These are phyloP conservation scores for Philereme transversata DNA, from an alignment of 2,888 invertebrate species.

Conservation along the genomic window DNA sequence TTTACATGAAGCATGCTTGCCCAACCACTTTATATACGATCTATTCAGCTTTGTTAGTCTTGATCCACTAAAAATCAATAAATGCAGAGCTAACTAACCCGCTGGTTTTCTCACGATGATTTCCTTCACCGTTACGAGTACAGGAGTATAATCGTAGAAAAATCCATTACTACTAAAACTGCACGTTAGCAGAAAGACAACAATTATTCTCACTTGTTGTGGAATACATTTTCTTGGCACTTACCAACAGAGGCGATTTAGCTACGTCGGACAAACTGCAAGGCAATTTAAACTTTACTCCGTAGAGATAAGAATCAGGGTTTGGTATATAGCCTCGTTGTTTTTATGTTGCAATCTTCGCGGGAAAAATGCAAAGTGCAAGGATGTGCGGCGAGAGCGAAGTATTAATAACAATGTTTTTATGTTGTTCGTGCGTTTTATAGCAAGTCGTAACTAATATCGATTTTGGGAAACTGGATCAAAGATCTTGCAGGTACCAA, in stretches of 20 bases:
- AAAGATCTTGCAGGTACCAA: too few relatives aligned
- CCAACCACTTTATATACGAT: too few relatives aligned
- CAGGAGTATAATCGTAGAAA: slow-evolving; percentile 32
- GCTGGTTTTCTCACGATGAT: too few relatives aligned
- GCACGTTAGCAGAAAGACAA: slow-evolving; percentile 58
- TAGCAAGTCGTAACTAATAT: too few relatives aligned
- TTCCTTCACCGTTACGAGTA: too few relatives aligned
- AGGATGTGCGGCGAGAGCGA: slow-evolving; percentile 58
- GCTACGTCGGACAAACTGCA: slow-evolving; percentile 61
- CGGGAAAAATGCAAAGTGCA: slow-evolving; percentile 68
- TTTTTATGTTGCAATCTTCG: slow-evolving; percentile 57
- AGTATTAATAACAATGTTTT: slow-evolving; percentile 52
- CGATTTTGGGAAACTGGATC: too few relatives aligned
- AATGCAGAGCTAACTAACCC: too few relatives aligned
- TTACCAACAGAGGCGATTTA: slow-evolving; percentile 77
- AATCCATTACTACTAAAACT: slow-evolving; percentile 61
- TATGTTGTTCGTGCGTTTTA: too few relatives aligned
- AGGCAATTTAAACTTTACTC: slow-evolving; percentile 63
- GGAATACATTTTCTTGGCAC: slow-evolving; percentile 78
- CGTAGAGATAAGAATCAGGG: slow-evolving; percentile 46
- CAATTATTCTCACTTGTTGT: slow-evolving; percentile 79
- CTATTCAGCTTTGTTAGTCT: too few relatives aligned
- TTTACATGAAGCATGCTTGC: too few relatives aligned
- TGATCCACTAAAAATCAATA: too few relatives aligned
- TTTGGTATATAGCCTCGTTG: slow-evolving; percentile 37